These are phyloP conservation scores for Scaptomyza cyrtandrae DNA, from an alignment of 2,888 invertebrate species.

Conservation along the genomic window DNA sequence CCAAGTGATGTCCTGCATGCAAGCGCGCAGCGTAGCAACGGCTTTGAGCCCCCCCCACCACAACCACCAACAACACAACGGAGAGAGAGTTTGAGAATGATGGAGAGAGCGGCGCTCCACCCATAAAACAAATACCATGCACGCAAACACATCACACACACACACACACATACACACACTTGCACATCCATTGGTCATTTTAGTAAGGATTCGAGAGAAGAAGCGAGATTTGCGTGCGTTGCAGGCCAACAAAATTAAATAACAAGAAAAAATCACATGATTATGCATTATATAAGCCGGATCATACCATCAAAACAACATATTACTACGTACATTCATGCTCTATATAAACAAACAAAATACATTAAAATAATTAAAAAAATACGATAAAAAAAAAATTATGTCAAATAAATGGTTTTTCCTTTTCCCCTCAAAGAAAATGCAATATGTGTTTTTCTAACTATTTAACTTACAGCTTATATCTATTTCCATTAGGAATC, in stretches of 20 bases:
- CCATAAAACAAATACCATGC: slow-evolving; percentile 38
- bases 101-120: slow-evolving; percentile 70
- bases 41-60: slow-evolving; percentile 48
- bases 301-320: slow-evolving; percentile 64
- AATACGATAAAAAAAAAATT: slow-evolving; percentile 52
- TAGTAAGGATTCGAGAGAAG: background rate
- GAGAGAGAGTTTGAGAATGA: slow-evolving; percentile 76
- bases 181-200: slow-evolving; percentile 45
- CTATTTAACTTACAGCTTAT: background rate
- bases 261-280: slow-evolving; percentile 44
- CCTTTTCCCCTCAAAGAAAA: slow-evolving; percentile 79
- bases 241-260: slow-evolving; percentile 43
- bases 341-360: slow-evolving; percentile 72
- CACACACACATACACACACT: slow-evolving; percentile 20
- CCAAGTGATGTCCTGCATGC: slow-evolving; percentile 52
- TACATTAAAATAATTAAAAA: slow-evolving; percentile 59
- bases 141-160: slow-evolving; percentile 11
- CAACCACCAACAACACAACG: slow-evolving; percentile 44
- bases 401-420: slow-evolving; percentile 81
- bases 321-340: slow-evolving; percentile 78
- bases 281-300: slow-evolving; percentile 71
- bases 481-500: too few relatives aligned
- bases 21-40: slow-evolving; percentile 57
- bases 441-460: background rate
- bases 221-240: slow-evolving; percentile 17